A percentile compares a stretch with the other conserved stretches of the same genome.
Evolutionary conservation across 2,888 invertebrate genomes (phyloP).

Genomic region (Troides oblongomaculatus): DNA sequence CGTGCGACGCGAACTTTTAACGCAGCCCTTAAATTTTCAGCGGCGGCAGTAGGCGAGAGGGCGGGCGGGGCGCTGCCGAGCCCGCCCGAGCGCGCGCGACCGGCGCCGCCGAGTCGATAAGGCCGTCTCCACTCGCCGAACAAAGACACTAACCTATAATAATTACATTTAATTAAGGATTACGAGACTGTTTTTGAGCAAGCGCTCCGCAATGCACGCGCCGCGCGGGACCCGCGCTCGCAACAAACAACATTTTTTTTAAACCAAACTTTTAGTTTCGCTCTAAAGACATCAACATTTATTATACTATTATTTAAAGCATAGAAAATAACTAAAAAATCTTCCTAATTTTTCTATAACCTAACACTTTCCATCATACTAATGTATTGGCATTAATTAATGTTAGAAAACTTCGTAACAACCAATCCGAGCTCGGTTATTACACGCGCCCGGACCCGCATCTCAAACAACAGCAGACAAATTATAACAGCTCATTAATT

Average conservation of each 20-base stretch:
- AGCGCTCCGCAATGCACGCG: slow-evolving; percentile 46
- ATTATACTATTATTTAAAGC: no score
- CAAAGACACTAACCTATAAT: slow-evolving; percentile 79
- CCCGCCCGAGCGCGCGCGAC: slow-evolving; percentile 60
- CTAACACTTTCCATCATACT: no score
- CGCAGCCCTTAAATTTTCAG: slow-evolving; percentile 77
- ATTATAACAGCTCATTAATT: slow-evolving; percentile 6
- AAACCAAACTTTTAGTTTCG: no score
- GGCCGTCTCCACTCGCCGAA: slow-evolving; percentile 75
- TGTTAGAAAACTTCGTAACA: neutral
- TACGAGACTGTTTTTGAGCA: slow-evolving; percentile 67
- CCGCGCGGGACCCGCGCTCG: no score
- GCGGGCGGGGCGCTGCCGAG: slow-evolving; percentile 48
- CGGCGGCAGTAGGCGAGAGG: slow-evolving; percentile 49
- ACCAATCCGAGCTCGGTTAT: neutral
- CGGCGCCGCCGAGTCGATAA: slow-evolving; percentile 81
- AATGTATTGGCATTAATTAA: neutral
- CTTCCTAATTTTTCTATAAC: no score
- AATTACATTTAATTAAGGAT: slow-evolving; percentile 78
- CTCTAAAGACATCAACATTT: no score
- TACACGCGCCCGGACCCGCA: neutral
- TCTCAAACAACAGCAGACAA: slow-evolving; percentile 1
- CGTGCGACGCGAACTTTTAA: slow-evolving; percentile 57
- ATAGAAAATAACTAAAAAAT: no score
- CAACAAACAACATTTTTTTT: no score